These are phyloP conservation scores for Erebia epiphron DNA, from an alignment of 2,888 invertebrate genomes.

Conservation along the genomic window DNA sequence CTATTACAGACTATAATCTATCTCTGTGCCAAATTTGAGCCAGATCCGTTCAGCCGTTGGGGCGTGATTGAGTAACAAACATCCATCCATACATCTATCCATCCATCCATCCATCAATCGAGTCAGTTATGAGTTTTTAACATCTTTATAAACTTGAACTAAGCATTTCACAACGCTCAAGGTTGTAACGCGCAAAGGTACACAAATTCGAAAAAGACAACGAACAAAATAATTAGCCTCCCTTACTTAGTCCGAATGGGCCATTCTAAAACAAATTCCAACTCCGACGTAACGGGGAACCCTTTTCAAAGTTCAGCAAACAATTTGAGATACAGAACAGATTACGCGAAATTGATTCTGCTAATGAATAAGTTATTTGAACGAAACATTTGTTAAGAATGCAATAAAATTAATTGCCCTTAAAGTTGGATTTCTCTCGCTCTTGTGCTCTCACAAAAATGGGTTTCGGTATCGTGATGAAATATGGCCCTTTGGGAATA, in stretches of 20 bases:
- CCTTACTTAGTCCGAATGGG: conserved; percentile 27
- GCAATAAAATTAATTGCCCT: conserved; percentile 44
- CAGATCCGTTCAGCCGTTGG: too few relatives aligned
- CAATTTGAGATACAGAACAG: conserved; percentile 40
- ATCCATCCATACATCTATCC: too few relatives aligned
- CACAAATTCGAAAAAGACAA: conserved; percentile 26
- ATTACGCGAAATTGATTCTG: conserved; percentile 46
- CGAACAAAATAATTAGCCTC: conserved; percentile 34
- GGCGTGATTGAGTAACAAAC: too few relatives aligned
- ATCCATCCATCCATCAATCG: not conserved
- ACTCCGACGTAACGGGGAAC: conserved; percentile 30
- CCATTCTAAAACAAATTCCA: conserved; percentile 32
- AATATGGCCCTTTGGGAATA: not conserved
- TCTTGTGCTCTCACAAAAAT: conserved; percentile 26
- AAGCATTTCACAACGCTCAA: not conserved
- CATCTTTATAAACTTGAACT: not conserved
- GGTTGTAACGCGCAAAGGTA: too few relatives aligned
- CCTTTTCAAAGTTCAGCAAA: conserved; percentile 38
- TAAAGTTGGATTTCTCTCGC: conserved; percentile 36
- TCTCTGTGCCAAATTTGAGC: too few relatives aligned
- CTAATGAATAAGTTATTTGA: conserved; percentile 46
- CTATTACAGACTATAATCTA: too few relatives aligned
- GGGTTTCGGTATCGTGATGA: conserved; percentile 22
- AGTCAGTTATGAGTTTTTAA: not conserved
- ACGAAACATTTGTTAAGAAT: conserved; percentile 41